Base-by-base conservation (phyloP, 2,888 invertebrate genomes). In the Chloromyia formosa region DNA sequence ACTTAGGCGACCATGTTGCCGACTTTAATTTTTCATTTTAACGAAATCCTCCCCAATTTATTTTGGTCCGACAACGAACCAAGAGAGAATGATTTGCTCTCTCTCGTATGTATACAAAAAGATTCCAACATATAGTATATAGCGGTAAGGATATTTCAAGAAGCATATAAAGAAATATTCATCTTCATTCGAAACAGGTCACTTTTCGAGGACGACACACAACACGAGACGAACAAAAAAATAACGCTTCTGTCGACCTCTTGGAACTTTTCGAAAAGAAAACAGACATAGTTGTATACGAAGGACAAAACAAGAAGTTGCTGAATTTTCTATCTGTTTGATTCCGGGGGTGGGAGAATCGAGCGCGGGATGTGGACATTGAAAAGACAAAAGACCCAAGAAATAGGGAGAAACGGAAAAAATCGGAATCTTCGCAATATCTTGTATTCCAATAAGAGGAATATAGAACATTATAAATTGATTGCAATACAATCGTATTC, bases 401-500 rank as follows among this genome's bases (percentile, higher is more conserved):
- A 35, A 35, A 35, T 35, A 35, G 27, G 27, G 7, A 2, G 27
- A 56, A 69, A 60, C 9, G n/a, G 60, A 23, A 18, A 35, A 56
- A 9, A 35, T 18, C 3, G 56, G 35, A 54, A 54, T 71, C 58
- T 58, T 71, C 54, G 27, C 71, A 22, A 56, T 58, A 56, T 71
- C 71, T 71, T 40, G 71, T 58, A 71, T 71, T 58, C 58, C 71
- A 71, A 58, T 58, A 71, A 71, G 58, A 71, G 40, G 56, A 45
- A 45, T 56, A 54, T 61, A 61, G 49, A 73, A 74, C 74, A 76
- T 74, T 76, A 76, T 76, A 76, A 76, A 76, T 76, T 74, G 76
- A 76, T 76, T 76, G 74, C 68, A 64, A 66, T 74, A 72, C 74
- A 73, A 76, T 76, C 74, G 71, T 74, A 76, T 74, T 74, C 76